Evolutionary conservation across 2,113 vertebrate species (phyloP).

Genomic region (Aegithalos caudatus): DNA sequence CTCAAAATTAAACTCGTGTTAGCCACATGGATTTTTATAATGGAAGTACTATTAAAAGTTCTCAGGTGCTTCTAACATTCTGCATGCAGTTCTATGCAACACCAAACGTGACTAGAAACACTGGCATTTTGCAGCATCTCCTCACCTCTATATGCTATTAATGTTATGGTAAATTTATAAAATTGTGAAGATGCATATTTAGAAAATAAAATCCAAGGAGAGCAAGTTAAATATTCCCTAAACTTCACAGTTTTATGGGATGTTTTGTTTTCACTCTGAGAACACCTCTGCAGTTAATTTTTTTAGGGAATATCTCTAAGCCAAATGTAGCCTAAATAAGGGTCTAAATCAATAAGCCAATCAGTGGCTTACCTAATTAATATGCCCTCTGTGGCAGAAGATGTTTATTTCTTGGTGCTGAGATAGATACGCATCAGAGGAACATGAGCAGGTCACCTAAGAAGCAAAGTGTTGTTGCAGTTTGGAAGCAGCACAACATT

Average conservation of each 20-base stretch:
- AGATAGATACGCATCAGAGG: not conserved
- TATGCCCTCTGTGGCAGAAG: not conserved
- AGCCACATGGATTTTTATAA: not conserved
- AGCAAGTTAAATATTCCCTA: not conserved
- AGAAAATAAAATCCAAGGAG: not conserved
- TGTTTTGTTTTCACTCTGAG: not conserved
- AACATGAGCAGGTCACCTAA: not conserved
- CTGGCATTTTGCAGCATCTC: not conserved
- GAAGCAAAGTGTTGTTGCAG: not conserved
- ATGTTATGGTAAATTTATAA: not conserved
- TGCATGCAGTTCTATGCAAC: not conserved
- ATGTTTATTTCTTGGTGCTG: not conserved
- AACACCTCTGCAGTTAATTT: not conserved
- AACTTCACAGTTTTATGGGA: not conserved
- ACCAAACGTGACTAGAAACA: not conserved
- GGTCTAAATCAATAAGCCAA: not conserved
- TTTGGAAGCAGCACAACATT: not conserved
- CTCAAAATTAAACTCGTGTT: not conserved
- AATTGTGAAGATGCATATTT: not conserved
- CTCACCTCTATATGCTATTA: not conserved
- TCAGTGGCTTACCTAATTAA: not conserved
- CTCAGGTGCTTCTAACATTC: not conserved
- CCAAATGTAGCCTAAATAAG: not conserved
- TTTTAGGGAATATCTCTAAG: not conserved
- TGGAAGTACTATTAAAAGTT: not conserved